phyloP scores from a whole-genome alignment of 2,113 vertebrate genomes.

The Pseudorectes ferrugineus region DNA sequence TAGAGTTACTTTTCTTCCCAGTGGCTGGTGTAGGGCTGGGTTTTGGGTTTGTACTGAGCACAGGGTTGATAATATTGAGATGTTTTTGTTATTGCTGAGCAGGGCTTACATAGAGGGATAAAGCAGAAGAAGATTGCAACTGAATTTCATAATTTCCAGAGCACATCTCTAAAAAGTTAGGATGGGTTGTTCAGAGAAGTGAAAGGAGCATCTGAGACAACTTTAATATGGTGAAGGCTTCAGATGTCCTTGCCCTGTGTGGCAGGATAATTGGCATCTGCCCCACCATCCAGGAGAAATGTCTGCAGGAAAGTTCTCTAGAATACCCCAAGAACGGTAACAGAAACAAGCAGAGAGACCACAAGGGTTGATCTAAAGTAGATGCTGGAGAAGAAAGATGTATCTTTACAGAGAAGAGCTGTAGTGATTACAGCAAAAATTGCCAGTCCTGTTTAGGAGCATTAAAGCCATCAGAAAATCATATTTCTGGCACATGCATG shows the following conservation, averaged over 20 bases:
- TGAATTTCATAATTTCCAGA: background rate
- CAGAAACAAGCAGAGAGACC: background rate
- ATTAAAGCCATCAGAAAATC: background rate
- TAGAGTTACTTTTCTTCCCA: background rate
- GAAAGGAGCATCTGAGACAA: background rate
- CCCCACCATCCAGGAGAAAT: background rate
- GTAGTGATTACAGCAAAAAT: background rate
- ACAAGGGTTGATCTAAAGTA: background rate
- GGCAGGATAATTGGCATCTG: background rate
- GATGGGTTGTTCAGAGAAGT: background rate
- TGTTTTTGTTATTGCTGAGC: background rate
- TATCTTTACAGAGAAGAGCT: background rate
- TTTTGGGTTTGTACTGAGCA: background rate
- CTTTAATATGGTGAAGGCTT: background rate
- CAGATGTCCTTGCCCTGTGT: fast-evolving
- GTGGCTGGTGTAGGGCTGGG: background rate
- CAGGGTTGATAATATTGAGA: background rate
- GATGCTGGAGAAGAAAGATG: background rate
- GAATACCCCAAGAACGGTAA: background rate
- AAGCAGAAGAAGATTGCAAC: background rate
- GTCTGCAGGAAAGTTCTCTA: background rate
- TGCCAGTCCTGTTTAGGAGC: background rate
- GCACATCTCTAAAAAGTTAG: background rate
- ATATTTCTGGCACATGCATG: background rate
- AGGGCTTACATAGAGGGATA: background rate